Base-by-base conservation (phyloP, 2,888 invertebrate species). In the Camptogramma bilineatum region DNA sequence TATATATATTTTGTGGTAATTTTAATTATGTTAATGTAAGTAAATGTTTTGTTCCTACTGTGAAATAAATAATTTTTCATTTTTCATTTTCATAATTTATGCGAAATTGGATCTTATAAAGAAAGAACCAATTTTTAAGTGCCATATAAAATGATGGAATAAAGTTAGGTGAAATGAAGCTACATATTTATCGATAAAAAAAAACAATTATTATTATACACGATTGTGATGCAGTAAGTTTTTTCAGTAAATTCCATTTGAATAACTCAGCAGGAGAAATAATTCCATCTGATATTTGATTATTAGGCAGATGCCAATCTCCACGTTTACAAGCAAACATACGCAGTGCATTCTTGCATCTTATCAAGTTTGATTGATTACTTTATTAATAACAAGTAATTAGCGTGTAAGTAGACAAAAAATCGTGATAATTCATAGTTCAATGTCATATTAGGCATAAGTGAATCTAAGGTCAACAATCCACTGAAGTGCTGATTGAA, bases 361-460 rank as follows among this genome's bases (percentile, higher is more conserved):
- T 48, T 53, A 54, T 51, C 50, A 42, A 34, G 42, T n/a, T 50
- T 56, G 66, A 67, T 67, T 31, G 60, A 67, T 67, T 46, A 51
- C 56, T 63, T 18, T 63, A 67, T 63, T 56, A 59, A 52, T 62
- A 59, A 50, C 56, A 48, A 57, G 62, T 66, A 59, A 62, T 66
- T 62, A 66, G 47, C 62, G 55, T 51, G 56, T 53, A 52, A 64
- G 59, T 66, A 55, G 58, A 57, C 55, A 62, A 64, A 67, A 66
- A 67, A 39, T 66, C 72, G 69, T 72, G 72, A 68, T 62, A 47
- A 52, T 46, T 16, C 56, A 55, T 62, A 66, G 64, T 54, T 66
- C 66, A 71, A 68, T 62, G 68, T 63, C 68, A 56, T 57, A 62
- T 52, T 48, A 24, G 44, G 34, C 34, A 52, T 44, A 64, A 61